These are phyloP conservation scores for Ferdinandea cuprea DNA, from an alignment of 2,888 invertebrate species.

Conservation along the genomic window DNA sequence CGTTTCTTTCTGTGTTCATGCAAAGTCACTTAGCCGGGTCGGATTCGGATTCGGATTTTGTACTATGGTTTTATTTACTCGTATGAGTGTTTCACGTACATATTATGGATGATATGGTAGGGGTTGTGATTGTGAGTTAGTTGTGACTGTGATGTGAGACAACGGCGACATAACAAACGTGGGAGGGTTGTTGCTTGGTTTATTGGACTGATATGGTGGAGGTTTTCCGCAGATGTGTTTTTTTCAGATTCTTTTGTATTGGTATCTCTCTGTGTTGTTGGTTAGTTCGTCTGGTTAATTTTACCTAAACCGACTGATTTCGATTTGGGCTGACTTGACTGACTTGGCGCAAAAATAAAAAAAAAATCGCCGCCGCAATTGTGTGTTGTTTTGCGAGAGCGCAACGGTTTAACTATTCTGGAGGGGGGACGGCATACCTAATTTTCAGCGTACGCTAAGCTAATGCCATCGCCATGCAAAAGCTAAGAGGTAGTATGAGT, in stretches of 20 bases:
- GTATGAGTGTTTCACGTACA: background rate
- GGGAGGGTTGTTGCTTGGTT: constrained; percentile 60
- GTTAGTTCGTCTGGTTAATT: constrained; percentile 18
- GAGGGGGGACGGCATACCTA: constrained; percentile 6
- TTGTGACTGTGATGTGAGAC: constrained; percentile 31
- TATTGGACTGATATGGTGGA: constrained; percentile 62
- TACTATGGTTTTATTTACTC: background rate
- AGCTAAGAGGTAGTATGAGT: constrained; percentile 33
- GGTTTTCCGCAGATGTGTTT: constrained; percentile 31
- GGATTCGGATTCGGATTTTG: constrained; percentile 18
- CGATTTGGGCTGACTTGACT: constrained; percentile 52
- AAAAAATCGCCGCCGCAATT: constrained; percentile 34
- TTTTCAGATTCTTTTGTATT: constrained; percentile 15
- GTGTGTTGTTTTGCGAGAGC: constrained; percentile 14
- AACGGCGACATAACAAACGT: constrained; percentile 40
- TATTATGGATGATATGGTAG: no score
- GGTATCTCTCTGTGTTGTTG: background rate
- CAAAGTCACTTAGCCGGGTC: constrained; percentile 63
- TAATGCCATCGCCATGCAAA: no score
- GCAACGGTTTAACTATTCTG: constrained; percentile 1
- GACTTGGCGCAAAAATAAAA: constrained; percentile 22
- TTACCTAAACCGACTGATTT: constrained; percentile 54
- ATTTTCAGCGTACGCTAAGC: constrained; percentile 47
- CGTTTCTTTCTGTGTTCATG: constrained; percentile 57
- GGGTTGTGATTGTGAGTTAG: constrained; percentile 6